Evolutionary conservation across 2,113 vertebrate genomes (phyloP), one percentile per base, ranked within the genome.

Genomic region (Saguinus imperator): DNA sequence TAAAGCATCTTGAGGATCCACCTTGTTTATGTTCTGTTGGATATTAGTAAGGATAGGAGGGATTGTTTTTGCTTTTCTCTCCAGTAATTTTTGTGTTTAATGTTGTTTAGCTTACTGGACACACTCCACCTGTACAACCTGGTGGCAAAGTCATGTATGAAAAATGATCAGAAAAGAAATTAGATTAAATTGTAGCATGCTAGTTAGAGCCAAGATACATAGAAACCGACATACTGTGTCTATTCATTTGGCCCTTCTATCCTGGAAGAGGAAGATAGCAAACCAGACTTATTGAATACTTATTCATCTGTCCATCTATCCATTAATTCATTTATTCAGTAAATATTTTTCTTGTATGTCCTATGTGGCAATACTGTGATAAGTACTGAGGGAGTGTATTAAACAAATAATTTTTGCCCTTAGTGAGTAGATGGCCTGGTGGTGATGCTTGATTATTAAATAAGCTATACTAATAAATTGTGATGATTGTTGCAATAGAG

Each of bases 151-250:
- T 43, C 52, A 85, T 68, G 8, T 91, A 77, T 75, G 77, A 94
- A 81, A 96, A 96, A 75, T 75, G 52, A 94, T 92, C 57, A 77
- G n/a, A 86, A 73, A 86, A 93, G 68, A 72, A 88, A 95, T 77
- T 87, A 87, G 29, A 76, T 91, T 86, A 14, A 89, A 32, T 92
- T 81, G 27, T 64, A 77, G 37, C 85, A 66, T 77, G 91, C 16
- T n/a, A 57, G 32, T 70, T 58, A 64, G 72, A 87, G 48, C 80
- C 55, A 76, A 45, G 45, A 43, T 75, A 61, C 61, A 80, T 52
- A 50, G 83, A 94, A 37, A 43, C 10, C 81, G 45, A 81, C 77
- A 66, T 9, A 6, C n/a, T 40, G 14, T 76, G 45, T 87, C 72
- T 94, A 45, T 84, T 80, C 73, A 43, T 0, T 84, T 97, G 95